phyloP scores from a whole-genome alignment of 2,888 invertebrate species.

The Halictus ligatus region DNA sequence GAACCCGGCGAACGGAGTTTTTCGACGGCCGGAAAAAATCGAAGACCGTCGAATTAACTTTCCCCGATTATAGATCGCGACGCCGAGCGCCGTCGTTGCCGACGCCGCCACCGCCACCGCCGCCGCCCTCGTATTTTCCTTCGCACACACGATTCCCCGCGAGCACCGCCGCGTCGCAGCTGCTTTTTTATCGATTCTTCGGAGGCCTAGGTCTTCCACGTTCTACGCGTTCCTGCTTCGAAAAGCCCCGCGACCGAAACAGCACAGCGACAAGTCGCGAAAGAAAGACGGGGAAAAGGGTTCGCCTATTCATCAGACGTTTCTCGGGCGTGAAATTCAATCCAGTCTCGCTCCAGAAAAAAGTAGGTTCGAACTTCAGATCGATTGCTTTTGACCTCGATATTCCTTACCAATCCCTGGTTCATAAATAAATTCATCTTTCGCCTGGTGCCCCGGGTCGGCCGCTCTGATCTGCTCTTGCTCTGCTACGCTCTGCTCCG shows the following conservation, averaged over 20 bases:
- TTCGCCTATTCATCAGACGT: background rate
- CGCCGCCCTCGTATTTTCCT: conserved; percentile 60
- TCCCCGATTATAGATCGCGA: conserved; percentile 19
- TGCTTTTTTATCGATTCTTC: conserved; percentile 59
- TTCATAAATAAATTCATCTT: conserved; percentile 26
- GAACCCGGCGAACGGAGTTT: background rate
- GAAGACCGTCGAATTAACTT: conserved; percentile 6
- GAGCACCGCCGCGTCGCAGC: conserved; percentile 42
- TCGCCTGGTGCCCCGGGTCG: background rate
- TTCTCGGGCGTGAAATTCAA: conserved; percentile 5
- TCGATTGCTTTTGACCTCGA: conserved; percentile 12
- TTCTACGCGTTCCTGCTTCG: conserved; percentile 6
- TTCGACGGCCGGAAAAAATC: conserved; percentile 11
- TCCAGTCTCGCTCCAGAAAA: conserved; percentile 9
- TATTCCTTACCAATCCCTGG: background rate
- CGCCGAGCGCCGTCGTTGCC: background rate
- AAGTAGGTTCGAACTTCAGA: background rate
- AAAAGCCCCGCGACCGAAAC: conserved; percentile 18
- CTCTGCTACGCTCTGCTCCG: background rate
- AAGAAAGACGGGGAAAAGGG: background rate
- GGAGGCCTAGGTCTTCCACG: conserved; percentile 36
- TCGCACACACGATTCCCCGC: conserved; percentile 52
- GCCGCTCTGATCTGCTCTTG: background rate
- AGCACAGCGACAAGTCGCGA: background rate
- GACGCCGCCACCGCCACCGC: background rate